Conservation (phyloP, 2,113 vertebrate species). For the Muntiacus reevesi region DNA sequence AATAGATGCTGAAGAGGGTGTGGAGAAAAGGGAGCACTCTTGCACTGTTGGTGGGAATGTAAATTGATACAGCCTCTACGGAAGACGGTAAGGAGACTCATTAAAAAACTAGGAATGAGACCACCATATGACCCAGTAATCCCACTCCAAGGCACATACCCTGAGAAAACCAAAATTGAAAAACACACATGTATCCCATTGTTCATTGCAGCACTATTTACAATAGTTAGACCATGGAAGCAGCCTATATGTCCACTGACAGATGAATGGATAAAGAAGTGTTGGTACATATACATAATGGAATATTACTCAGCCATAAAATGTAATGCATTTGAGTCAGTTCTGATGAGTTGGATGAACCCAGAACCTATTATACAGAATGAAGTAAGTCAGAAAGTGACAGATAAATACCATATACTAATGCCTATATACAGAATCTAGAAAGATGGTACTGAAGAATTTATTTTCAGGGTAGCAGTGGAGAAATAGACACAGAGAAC, state of each 20-base stretch:
- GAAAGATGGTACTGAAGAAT: background rate
- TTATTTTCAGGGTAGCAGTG: background rate
- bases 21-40: background rate
- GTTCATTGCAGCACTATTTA: background rate
- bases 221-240: background rate
- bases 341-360: background rate
- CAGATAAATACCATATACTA: background rate
- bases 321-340: background rate
- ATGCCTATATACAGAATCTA: background rate
- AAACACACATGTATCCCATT: background rate
- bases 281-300: background rate
- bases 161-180: background rate
- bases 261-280: background rate
- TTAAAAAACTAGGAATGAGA: background rate
- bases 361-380: background rate
- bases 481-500: background rate
- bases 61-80: background rate
- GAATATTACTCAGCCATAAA: background rate
- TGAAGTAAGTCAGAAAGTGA: background rate
- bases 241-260: background rate
- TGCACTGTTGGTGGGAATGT: background rate
- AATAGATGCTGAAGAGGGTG: background rate
- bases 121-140: background rate
- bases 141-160: background rate
- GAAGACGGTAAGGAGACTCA: accelerated